phyloP scores from a whole-genome alignment of 2,888 invertebrate genomes.

The Nomada flava region DNA sequence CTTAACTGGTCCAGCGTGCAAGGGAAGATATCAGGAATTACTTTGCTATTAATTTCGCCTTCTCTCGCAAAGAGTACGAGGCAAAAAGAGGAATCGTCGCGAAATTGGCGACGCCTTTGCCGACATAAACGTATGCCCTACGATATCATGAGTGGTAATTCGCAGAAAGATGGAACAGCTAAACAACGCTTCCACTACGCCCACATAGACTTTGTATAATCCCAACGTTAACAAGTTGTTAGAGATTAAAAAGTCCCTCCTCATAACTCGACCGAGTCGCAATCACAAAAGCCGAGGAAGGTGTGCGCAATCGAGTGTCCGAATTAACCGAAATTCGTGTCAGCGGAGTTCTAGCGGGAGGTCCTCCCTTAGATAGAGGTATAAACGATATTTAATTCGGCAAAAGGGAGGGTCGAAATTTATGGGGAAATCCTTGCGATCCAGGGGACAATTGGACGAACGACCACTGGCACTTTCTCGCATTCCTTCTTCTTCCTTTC shows the following conservation, averaged over 20 bases:
- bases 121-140: neutral
- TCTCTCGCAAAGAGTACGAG: neutral
- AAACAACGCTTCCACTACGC: constrained; percentile 1
- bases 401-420: neutral
- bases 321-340: constrained; percentile 11
- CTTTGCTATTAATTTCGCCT: too few species aligned
- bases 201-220: constrained; percentile 22
- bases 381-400: constrained; percentile 13
- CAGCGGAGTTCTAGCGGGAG: neutral
- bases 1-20: too few species aligned
- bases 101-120: neutral
- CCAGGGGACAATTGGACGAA: constrained; percentile 1
- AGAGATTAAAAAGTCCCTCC: constrained; percentile 10
- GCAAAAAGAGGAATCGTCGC: neutral
- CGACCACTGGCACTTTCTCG: neutral
- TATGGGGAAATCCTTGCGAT: neutral
- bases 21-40: too few species aligned
- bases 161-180: neutral
- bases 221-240: neutral
- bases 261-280: constrained; percentile 3
- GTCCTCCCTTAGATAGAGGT: neutral
- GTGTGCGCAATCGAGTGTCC: neutral
- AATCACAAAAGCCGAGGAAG: constrained; percentile 8
- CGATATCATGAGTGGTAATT: neutral
- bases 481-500: neutral